Conservation (phyloP, 2,888 invertebrate genomes). For the Trichogramma dendrolimi region DNA sequence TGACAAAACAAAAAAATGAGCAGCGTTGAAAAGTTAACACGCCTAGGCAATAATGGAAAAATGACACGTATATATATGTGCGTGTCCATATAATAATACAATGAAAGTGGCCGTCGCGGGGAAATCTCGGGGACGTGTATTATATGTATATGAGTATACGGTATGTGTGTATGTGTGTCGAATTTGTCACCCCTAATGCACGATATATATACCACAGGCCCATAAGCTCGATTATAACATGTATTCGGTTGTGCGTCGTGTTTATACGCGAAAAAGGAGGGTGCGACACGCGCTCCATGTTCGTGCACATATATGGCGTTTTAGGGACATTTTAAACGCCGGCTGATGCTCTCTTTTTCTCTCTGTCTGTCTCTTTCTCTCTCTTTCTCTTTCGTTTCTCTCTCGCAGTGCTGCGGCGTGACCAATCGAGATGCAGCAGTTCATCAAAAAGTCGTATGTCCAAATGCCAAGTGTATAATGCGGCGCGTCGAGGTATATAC, state of each 20-base stretch:
- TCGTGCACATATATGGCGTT: too few relatives aligned
- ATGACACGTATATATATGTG: too few relatives aligned
- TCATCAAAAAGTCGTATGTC: slow-evolving; percentile 17
- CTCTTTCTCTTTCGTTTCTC: background rate
- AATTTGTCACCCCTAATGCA: slow-evolving; percentile 10
- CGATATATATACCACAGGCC: slow-evolving; percentile 1
- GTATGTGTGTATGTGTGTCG: background rate
- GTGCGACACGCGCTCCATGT: too few relatives aligned
- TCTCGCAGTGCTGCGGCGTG: background rate
- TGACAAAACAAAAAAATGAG: too few relatives aligned
- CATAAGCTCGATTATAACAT: slow-evolving; percentile 1
- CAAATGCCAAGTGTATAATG: too few relatives aligned
- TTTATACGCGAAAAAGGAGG: background rate
- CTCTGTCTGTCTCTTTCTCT: background rate
- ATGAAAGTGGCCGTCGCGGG: too few relatives aligned
- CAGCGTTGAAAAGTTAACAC: too few relatives aligned
- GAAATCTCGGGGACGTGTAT: too few relatives aligned
- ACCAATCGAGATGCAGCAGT: slow-evolving; percentile 13
- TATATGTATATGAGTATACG: too few relatives aligned
- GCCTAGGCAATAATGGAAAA: too few relatives aligned
- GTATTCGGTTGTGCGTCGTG: background rate
- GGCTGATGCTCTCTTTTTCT: background rate
- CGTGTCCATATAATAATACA: too few relatives aligned
- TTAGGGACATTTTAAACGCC: background rate
- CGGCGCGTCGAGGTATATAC: too few relatives aligned